These are phyloP conservation scores for Lepus townsendii DNA, from an alignment of 2,797 vertebrate genomes.

Conservation along the genomic window DNA sequence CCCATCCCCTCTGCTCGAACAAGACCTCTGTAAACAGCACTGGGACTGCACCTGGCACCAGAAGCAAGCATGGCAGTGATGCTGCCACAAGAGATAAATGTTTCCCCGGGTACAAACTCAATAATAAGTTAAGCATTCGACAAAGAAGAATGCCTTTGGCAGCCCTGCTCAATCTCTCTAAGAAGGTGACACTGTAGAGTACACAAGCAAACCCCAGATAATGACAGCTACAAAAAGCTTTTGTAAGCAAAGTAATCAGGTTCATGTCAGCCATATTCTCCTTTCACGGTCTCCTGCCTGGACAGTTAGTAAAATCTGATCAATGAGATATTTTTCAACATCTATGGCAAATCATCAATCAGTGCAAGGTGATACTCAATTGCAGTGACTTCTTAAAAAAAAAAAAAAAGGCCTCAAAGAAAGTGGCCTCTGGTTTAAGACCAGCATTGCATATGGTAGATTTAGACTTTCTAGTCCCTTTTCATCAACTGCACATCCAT, in stretches of 20 bases:
- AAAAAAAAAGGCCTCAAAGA: not conserved
- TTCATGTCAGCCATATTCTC: slow-evolving; percentile 83
- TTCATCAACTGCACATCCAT: not conserved
- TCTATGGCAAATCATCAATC: slow-evolving; percentile 79
- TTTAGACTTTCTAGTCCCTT: not conserved
- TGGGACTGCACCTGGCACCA: slow-evolving; percentile 80
- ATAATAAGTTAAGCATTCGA: slow-evolving; percentile 88
- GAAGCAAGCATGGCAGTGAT: slow-evolving; percentile 72
- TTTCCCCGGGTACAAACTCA: slow-evolving; percentile 86
- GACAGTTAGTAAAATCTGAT: slow-evolving; percentile 84
- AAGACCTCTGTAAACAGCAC: slow-evolving; percentile 82
- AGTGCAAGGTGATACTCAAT: slow-evolving; percentile 75
- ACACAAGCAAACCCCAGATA: slow-evolving; percentile 75
- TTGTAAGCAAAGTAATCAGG: slow-evolving; percentile 87
- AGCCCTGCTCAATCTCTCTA: slow-evolving; percentile 86
- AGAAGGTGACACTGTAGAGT: slow-evolving; percentile 84
- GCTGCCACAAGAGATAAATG: slow-evolving; percentile 85
- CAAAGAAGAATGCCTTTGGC: slow-evolving; percentile 88
- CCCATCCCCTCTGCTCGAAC: slow-evolving; percentile 76
- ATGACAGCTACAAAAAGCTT: slow-evolving; percentile 87
- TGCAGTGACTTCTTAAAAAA: slow-evolving; percentile 67
- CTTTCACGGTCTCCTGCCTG: slow-evolving; percentile 84
- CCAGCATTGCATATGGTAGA: not conserved
- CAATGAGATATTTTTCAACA: slow-evolving; percentile 82
- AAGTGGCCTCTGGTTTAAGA: not conserved